Conservation (phyloP, 2,888 invertebrate species). For the Polia nebulosa region DNA sequence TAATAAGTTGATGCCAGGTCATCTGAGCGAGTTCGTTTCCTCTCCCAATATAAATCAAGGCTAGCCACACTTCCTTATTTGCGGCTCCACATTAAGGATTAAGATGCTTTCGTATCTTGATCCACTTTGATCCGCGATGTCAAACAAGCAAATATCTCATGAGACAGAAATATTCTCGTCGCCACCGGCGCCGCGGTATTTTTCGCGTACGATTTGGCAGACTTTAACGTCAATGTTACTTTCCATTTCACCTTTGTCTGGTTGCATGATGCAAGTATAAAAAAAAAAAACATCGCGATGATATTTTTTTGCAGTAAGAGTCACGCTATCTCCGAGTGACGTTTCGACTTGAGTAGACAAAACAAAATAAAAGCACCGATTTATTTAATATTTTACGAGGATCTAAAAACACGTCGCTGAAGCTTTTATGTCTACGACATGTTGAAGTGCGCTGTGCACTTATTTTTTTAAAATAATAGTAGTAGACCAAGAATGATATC, state of each 20-base stretch:
- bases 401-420: constrained; percentile 26
- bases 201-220: constrained; percentile 73
- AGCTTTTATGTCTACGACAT: constrained; percentile 13
- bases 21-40: background rate
- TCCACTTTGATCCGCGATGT: constrained; percentile 69
- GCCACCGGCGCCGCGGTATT: constrained; percentile 68
- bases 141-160: constrained; percentile 66
- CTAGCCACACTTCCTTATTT: constrained; percentile 20
- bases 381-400: constrained; percentile 16
- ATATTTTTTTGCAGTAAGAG: constrained; percentile 30
- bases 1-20: background rate
- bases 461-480: constrained; percentile 6
- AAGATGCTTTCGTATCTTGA: constrained; percentile 45
- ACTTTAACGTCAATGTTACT: constrained; percentile 45
- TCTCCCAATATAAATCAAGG: constrained; percentile 22
- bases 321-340: constrained; percentile 45
- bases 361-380: constrained; percentile 45
- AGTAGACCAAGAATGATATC: constrained; percentile 4
- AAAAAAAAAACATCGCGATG: constrained; percentile 34
- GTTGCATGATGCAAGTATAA: constrained; percentile 54
- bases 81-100: constrained; percentile 29
- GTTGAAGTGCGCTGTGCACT: background rate
- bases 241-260: constrained; percentile 64
- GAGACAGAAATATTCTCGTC: constrained; percentile 70
- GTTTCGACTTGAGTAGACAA: constrained; percentile 36